These are phyloP conservation scores for Phaedon cochleariae DNA, from an alignment of 2,888 invertebrate species.

Conservation along the genomic window DNA sequence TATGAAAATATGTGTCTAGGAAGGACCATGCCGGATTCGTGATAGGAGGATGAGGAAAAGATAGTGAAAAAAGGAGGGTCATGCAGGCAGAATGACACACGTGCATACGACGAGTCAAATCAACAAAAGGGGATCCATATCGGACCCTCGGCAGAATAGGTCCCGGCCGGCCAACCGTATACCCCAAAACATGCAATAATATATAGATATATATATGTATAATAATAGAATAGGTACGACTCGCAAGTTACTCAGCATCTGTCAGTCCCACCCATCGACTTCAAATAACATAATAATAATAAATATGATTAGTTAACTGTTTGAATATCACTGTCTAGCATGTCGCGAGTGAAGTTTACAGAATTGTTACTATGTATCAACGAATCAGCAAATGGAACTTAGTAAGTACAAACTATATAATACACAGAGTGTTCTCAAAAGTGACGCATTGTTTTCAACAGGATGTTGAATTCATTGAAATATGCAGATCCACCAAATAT, in stretches of 20 bases:
- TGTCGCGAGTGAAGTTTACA: constrained; percentile 8
- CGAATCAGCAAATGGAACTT: no score
- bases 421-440: no score
- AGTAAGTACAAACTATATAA: no score
- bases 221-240: constrained; percentile 47
- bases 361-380: no score
- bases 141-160: constrained; percentile 61
- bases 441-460: no score
- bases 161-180: constrained; percentile 63
- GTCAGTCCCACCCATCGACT: background rate
- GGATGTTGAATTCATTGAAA: no score
- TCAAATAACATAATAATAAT: no score
- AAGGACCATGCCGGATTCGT: constrained; percentile 30
- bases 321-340: no score
- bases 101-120: constrained; percentile 55
- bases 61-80: constrained; percentile 42
- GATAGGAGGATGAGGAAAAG: constrained; percentile 24
- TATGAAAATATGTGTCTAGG: background rate
- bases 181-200: constrained; percentile 58
- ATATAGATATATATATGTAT: constrained; percentile 52
- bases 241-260: constrained; percentile 46
- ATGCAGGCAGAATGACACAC: constrained; percentile 56
- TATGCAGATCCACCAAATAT: no score
- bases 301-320: no score
- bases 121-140: constrained; percentile 41